Conservation (phyloP, 2,797 vertebrate genomes). For the Cynodonichthys magdalenae region DNA sequence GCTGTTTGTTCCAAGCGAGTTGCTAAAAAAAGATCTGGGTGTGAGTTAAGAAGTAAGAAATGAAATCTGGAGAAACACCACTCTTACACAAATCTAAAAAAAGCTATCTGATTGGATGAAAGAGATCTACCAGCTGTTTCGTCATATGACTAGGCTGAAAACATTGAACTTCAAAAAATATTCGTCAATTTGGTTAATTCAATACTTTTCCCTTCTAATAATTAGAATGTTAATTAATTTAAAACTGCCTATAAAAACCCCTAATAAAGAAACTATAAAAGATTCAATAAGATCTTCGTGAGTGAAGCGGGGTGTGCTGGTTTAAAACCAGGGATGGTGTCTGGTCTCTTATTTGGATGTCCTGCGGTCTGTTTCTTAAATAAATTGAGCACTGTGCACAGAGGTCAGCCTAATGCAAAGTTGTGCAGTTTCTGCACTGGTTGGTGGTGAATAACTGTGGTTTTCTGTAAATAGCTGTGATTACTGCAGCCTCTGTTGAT, state of each 20-base stretch:
- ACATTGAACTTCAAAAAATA: background rate
- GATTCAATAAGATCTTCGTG: constrained; percentile 8
- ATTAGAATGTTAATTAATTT: background rate
- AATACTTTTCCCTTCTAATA: background rate
- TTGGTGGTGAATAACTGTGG: too few relatives aligned
- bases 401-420: too few relatives aligned
- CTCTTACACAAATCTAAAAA: constrained; percentile 1
- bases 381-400: too few relatives aligned
- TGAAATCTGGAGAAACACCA: constrained; percentile 6
- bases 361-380: too few relatives aligned
- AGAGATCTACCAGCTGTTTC: constrained; percentile 12
- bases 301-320: too few relatives aligned
- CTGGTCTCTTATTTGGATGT: too few relatives aligned
- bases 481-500: too few relatives aligned
- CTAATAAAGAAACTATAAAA: background rate
- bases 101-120: background rate
- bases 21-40: constrained; percentile 19
- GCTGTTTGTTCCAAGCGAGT: constrained; percentile 23
- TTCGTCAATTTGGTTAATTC: background rate
- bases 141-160: background rate
- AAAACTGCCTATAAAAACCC: background rate
- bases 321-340: too few relatives aligned
- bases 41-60: constrained; percentile 18
- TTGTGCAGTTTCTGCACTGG: too few relatives aligned
- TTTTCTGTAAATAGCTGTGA: too few relatives aligned